Conservation (phyloP, 2,797 vertebrate species). For the Amblyopsis hoosieri region DNA sequence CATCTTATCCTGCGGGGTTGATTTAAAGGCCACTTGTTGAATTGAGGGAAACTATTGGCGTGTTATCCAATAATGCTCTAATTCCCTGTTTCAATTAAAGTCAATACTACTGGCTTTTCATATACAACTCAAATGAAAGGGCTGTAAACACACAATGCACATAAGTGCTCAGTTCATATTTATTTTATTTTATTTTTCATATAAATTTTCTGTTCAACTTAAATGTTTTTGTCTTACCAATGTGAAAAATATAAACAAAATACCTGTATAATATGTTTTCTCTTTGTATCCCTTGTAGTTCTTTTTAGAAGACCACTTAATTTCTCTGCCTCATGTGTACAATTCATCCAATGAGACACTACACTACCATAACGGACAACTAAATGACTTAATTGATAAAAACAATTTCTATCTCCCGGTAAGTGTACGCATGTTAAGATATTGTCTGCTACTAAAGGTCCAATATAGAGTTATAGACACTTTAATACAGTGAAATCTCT, state of each 20-base stretch:
- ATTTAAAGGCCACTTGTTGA: conserved; percentile 63
- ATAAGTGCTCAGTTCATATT: conserved; percentile 13
- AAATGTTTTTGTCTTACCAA: not conserved
- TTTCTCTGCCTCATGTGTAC: conserved; percentile 67
- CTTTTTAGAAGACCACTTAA: conserved; percentile 85
- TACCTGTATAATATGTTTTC: not conserved
- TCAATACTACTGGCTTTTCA: conserved; percentile 29
- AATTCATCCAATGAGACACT: conserved; percentile 87
- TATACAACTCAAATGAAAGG: conserved; percentile 5
- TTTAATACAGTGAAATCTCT: no score
- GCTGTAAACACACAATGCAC: not conserved
- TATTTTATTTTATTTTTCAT: not conserved
- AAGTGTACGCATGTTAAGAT: conserved; percentile 64
- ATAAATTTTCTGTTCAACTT: conserved; percentile 8
- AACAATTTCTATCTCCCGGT: conserved; percentile 96
- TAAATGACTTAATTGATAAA: conserved; percentile 75
- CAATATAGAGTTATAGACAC: no score
- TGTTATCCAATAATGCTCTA: conserved; percentile 59
- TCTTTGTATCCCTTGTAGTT: conserved; percentile 76
- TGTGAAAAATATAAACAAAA: conserved; percentile 7
- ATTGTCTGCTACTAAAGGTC: no score
- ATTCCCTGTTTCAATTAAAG: conserved; percentile 41
- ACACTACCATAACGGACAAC: conserved; percentile 74
- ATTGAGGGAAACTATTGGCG: conserved; percentile 55
- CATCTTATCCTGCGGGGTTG: conserved; percentile 52